Evolutionary conservation across 2,113 vertebrate species (phyloP), one percentile per base, ranked within the genome.

Genomic region (Tonatia bakeri): DNA sequence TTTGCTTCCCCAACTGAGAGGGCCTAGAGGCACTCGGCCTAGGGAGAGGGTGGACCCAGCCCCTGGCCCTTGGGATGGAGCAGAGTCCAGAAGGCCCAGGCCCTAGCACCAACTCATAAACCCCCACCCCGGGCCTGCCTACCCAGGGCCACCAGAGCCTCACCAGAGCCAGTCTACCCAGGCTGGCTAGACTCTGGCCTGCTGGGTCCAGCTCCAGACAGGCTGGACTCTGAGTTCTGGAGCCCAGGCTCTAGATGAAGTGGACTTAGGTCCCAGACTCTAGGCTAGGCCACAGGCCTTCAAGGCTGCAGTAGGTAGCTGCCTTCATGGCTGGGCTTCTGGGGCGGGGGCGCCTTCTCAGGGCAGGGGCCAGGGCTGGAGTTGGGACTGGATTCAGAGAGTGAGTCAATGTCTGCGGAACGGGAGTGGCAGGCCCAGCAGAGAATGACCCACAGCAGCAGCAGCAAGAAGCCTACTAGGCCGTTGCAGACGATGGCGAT

Each of bases 371-470:
- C 97, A 38, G 97, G 97, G 95, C 97, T 98, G 69, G 97, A 97
- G 91, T 97, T 97, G 86, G 97, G 97, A 87, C 96, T 98, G 45
- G 97, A 98, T 93, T 98, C 97, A 0, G 97, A 98, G 64, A 98
- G 94, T 36, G 97, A 97, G 96, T 98, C 93, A 9, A 95, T 91
- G 82, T 97, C 83, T 0, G 96, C 94, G 82, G 97, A 98, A 0
- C 98, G 98, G 31, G 98, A 98, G 94, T 98, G 98, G 97, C 99
- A 99, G 86, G 99, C 99, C 97, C 98, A 98, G 97, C 98, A 99
- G 80, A 99, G 97, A 84, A 99, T 99, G 86, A 98, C 97, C 97
- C 99, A 98, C n/a, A 99, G 98, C 79, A 99, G 94, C 33, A 99
- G 64, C 96, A 99, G 97, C 73, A 99, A 98, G 92, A 98, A 92